phyloP scores from a whole-genome alignment of 2,888 invertebrate genomes.

The Morpho achilles region DNA sequence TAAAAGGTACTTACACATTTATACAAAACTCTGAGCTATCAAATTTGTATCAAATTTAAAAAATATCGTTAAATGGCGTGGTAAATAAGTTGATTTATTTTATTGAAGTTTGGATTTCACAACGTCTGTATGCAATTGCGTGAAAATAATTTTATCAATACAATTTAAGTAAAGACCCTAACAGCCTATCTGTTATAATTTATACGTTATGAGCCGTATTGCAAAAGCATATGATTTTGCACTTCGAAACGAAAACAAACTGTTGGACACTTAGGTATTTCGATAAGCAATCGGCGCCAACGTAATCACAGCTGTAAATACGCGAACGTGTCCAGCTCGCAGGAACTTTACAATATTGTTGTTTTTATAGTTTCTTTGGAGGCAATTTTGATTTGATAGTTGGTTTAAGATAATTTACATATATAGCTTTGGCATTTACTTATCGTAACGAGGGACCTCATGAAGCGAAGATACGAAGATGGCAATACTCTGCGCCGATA shows the following conservation, averaged over 20 bases:
- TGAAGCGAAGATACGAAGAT: constrained; percentile 27
- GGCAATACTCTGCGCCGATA: constrained; percentile 21
- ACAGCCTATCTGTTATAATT: constrained; percentile 32
- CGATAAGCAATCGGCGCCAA: constrained; percentile 38
- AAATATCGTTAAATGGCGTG: constrained; percentile 31
- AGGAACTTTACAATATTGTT: constrained; percentile 36
- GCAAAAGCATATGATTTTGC: constrained; percentile 34
- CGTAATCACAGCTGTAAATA: constrained; percentile 42
- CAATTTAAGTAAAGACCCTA: constrained; percentile 23
- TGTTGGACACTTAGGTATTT: constrained; percentile 33
- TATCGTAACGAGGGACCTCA: constrained; percentile 39
- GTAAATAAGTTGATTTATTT: constrained; percentile 16
- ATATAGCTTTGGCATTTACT: constrained; percentile 44
- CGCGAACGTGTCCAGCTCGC: constrained; percentile 36
- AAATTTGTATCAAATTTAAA: constrained; percentile 10
- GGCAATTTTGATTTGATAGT: constrained; percentile 44
- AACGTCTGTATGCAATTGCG: constrained; percentile 27
- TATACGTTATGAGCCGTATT: constrained; percentile 37
- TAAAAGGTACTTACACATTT: not conserved
- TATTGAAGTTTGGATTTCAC: constrained; percentile 50
- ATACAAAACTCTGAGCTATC: not conserved
- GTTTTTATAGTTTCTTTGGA: constrained; percentile 44
- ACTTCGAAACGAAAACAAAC: constrained; percentile 35
- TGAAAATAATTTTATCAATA: constrained; percentile 17
- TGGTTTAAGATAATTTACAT: constrained; percentile 34